A percentile compares a stretch with the other conserved stretches of the same genome.
These are phyloP conservation scores for Pollenia labialis DNA, from an alignment of 2,888 invertebrate genomes.

Conservation along the genomic window DNA sequence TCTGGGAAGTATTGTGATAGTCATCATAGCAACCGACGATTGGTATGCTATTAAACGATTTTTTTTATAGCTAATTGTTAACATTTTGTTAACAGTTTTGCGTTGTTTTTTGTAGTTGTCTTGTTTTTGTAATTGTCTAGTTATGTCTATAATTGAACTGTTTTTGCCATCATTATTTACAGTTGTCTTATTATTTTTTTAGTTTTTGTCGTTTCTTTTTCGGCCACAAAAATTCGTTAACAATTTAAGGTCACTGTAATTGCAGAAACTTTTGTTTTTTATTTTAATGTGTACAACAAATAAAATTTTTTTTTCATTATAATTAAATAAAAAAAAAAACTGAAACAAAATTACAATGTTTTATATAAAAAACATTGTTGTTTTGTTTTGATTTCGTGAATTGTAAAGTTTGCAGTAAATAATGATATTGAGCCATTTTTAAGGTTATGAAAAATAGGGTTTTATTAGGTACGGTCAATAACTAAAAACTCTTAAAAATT, in stretches of 20 bases:
- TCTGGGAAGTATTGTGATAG: conserved; percentile 21
- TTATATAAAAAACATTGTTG: neutral
- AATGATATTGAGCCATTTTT: neutral
- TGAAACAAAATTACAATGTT: no score
- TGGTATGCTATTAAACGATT: conserved; percentile 9
- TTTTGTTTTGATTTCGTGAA: neutral
- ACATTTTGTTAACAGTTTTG: conserved; percentile 9
- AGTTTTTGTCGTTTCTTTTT: neutral
- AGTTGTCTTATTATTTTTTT: neutral
- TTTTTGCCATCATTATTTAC: conserved; percentile 19
- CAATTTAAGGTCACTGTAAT: conserved; percentile 62
- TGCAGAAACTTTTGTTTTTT: conserved; percentile 2
- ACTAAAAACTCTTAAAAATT: no score
- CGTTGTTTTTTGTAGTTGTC: neutral
- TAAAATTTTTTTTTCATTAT: neutral
- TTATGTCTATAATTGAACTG: conserved; percentile 50
- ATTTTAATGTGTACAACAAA: neutral
- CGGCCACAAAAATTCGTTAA: conserved; percentile 36
- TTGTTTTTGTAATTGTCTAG: conserved; percentile 19
- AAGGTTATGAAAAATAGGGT: neutral
- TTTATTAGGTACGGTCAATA: neutral
- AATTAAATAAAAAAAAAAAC: no score
- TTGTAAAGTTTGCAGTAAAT: no score
- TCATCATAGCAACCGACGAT: conserved; percentile 13
- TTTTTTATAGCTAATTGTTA: neutral